phyloP scores from a whole-genome alignment of 2,888 invertebrate species.

The Pandemis corylana region DNA sequence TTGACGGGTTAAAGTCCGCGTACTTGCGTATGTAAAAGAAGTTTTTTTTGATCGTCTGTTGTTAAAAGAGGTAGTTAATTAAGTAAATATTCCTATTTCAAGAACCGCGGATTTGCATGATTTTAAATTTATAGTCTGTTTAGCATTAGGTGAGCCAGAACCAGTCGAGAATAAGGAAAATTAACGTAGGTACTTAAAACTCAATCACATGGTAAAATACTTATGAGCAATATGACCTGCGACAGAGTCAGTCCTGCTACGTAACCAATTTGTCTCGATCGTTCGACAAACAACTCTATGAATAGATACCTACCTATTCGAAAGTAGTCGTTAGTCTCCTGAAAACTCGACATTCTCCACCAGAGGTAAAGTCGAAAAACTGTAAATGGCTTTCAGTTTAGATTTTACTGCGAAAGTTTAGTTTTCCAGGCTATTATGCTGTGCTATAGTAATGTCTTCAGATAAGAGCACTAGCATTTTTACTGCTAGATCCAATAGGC shows the following conservation, averaged over 20 bases:
- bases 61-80: neutral
- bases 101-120: neutral
- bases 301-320: too few species aligned
- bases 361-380: neutral
- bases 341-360: neutral
- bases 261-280: too few species aligned
- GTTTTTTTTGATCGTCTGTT: neutral
- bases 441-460: neutral
- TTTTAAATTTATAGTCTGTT: slow-evolving; percentile 1
- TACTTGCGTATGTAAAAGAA: neutral
- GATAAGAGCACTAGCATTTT: neutral
- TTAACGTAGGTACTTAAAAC: neutral
- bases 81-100: neutral
- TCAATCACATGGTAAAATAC: neutral
- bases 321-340: too few species aligned
- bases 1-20: too few species aligned
- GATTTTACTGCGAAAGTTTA: neutral
- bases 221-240: neutral
- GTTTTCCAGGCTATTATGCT: neutral
- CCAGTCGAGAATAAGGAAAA: slow-evolving; percentile 2
- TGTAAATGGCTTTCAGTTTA: neutral
- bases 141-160: neutral
- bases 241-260: too few species aligned
- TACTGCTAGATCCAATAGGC: slow-evolving; percentile 50
- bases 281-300: too few species aligned